A percentile compares a stretch with the other conserved stretches of the same genome.
Conservation (phyloP, 2,888 invertebrate species). For the Nipponacmea schrenckii region DNA sequence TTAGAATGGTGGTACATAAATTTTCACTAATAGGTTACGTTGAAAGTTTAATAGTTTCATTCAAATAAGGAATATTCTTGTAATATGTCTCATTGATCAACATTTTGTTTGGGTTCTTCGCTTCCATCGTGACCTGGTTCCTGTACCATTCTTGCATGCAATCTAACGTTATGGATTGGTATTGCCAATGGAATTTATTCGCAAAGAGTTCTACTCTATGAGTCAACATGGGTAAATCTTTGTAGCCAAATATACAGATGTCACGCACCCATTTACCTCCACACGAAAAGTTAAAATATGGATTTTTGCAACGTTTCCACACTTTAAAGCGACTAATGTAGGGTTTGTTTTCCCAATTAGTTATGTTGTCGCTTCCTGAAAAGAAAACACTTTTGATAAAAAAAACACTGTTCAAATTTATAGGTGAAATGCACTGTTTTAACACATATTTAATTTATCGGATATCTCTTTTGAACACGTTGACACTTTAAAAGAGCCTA, state of each 20-base stretch:
- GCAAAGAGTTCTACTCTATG: neutral
- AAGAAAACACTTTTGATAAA: neutral
- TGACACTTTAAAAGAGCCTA: too few species aligned
- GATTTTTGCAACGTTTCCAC: neutral
- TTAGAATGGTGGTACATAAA: too few species aligned
- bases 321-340: neutral
- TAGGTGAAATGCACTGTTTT: too few species aligned
- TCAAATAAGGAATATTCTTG: neutral
- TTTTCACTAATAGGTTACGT: too few species aligned
- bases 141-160: constrained; percentile 1
- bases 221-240: neutral
- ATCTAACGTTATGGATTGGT: neutral
- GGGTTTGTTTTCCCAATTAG: neutral
- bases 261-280: neutral
- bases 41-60: neutral
- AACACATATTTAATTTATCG: too few species aligned
- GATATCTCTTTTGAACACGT: too few species aligned
- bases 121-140: neutral
- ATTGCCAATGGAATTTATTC: neutral
- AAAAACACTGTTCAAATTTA: too few species aligned
- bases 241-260: neutral
- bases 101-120: neutral
- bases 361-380: neutral
- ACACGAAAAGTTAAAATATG: neutral
- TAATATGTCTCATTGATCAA: neutral